Evolutionary conservation across 1,140 invertebrate genomes (phyloP), one percentile per base, ranked within the genome.

Genomic region (Acromyrmex echinatior): DNA sequence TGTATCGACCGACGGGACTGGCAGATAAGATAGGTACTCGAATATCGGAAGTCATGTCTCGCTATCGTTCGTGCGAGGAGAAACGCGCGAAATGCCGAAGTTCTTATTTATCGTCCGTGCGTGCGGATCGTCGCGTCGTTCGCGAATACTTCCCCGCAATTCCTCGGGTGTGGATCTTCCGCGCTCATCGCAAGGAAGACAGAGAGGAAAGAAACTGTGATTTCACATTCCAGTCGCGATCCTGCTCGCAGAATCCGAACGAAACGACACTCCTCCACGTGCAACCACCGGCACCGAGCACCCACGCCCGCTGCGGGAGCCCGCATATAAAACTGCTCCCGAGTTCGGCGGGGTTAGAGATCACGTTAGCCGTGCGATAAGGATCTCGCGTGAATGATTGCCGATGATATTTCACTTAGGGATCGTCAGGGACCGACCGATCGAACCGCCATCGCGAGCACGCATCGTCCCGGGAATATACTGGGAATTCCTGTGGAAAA

Each of bases 321-420:
- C 90, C 91, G 84, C 88, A 60, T 60, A 90, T 92, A 92, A 92
- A 90, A 92, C 89, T 87, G 90, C 91, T 91, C 87, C 87, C 86
- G 85, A 90, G 88, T 87, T 92, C 85, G 88, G 91, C 77, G 86
- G 80, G 89, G 89, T 90, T 88, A 90, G 80, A 74, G 88, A 88
- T 92, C 88, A 87, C 87, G 87, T 91, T 87, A 80, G 53, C 89
- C 81, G 53, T 70, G 73, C 85, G 90, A 89, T 88, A 91, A 91
- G 76, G 71, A 89, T 91, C 85, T 87, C 85, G 78, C 87, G 84
- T 92, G 92, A 90, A 82, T 90, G 89, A 93, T 92, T 87, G 87
- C 70, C 88, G 89, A 93, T 93, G 90, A 89, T 92, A 91, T 91
- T 93, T 91, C 90, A 93, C 91, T 87, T 88, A 86, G 86, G 88